A percentile compares a stretch with the other conserved stretches of the same genome.
Conservation (phyloP, 2,797 vertebrate genomes). For the Mormyrus proboscirostris region DNA sequence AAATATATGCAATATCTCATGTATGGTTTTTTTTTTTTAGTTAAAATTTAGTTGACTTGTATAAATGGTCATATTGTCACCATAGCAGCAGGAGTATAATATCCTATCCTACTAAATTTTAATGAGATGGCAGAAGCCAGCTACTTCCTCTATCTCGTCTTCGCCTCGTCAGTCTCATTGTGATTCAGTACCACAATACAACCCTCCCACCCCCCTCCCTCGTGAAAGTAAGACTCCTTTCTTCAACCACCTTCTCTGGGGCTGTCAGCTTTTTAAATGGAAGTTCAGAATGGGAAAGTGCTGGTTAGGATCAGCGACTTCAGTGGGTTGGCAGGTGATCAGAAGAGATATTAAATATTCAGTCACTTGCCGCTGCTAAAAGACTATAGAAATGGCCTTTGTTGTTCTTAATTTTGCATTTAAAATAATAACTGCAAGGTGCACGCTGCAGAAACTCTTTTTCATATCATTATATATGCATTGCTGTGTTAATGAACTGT, state of each 20-base stretch:
- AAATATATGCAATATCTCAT: not conserved
- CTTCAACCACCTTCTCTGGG: not conserved
- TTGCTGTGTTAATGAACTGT: not conserved
- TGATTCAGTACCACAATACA: conserved; percentile 4
- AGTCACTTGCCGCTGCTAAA: not conserved
- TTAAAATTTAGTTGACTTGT: not conserved
- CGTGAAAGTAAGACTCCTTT: not conserved
- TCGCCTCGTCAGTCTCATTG: not conserved
- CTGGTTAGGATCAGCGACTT: not conserved
- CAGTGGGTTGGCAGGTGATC: not conserved
- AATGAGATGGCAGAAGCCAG: not conserved
- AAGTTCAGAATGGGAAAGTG: not conserved
- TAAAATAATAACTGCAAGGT: not conserved
- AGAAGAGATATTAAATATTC: conserved; percentile 2
- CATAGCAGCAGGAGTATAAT: not conserved
- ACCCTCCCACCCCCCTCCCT: not conserved
- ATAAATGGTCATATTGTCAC: not conserved
- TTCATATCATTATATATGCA: not conserved
- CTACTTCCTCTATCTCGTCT: not conserved
- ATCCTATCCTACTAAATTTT: not conserved
- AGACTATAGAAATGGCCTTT: not conserved
- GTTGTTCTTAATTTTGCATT: not conserved
- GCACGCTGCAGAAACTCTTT: not conserved
- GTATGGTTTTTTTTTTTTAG: not conserved
- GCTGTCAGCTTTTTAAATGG: conserved; percentile 2